phyloP scores from a whole-genome alignment of 23 tunicate species.

The Botrylloides violaceus region DNA sequence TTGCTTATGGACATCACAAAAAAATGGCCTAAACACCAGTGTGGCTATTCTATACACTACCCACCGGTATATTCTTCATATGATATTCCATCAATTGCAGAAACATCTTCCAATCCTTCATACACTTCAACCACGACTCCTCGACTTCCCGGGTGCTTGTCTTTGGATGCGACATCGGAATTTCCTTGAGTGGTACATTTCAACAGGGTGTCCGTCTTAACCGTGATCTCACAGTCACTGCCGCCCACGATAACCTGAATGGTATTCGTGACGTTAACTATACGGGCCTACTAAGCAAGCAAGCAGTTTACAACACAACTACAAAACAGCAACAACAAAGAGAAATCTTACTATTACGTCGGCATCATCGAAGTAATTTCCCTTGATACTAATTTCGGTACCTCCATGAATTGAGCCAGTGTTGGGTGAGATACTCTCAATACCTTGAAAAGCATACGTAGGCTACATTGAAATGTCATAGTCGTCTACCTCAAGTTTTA shows the following conservation, averaged over 20 bases:
- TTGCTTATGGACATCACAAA: too few relatives aligned
- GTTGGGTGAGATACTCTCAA: neutral
- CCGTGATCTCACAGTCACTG: neutral
- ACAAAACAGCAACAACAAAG: too few relatives aligned
- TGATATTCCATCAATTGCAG: neutral
- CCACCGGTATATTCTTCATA: slow-evolving; percentile 20
- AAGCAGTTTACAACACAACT: too few relatives aligned
- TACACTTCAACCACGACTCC: slow-evolving; percentile 50
- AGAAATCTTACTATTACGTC: too few relatives aligned
- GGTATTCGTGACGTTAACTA: too few relatives aligned
- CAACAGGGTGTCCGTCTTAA: neutral
- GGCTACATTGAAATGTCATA: too few relatives aligned
- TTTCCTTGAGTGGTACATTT: neutral
- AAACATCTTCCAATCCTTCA: neutral
- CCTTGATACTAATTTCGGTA: neutral
- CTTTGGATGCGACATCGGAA: neutral
- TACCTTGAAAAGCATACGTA: neutral
- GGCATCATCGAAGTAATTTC: neutral
- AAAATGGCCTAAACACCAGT: too few relatives aligned
- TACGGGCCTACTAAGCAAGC: too few relatives aligned
- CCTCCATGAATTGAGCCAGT: neutral
- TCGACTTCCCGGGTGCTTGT: slow-evolving; percentile 66
- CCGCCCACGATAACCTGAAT: neutral
- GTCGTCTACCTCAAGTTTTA: too few relatives aligned
- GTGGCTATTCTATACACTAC: too few relatives aligned